Evolutionary conservation across 2,888 invertebrate genomes (phyloP).

Genomic region (Nemotelus nigrinus): DNA sequence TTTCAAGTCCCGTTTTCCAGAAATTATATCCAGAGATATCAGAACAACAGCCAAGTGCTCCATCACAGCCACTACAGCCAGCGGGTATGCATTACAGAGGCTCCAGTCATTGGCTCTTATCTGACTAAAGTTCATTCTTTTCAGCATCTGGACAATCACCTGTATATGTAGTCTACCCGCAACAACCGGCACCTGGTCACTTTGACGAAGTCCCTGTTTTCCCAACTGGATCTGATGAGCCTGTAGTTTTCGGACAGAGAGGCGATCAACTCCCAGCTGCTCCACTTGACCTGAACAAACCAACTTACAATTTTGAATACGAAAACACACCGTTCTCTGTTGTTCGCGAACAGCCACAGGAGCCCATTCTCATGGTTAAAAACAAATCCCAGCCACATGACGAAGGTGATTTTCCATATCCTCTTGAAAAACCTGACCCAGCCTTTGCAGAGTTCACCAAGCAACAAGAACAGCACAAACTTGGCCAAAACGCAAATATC

Average conservation of each 20-base stretch:
- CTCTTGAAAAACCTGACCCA: constrained; percentile 70
- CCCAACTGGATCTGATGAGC: constrained; percentile 61
- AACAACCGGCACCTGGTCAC: constrained; percentile 67
- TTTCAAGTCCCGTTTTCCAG: neutral
- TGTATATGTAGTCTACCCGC: constrained; percentile 71
- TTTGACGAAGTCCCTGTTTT: constrained; percentile 62
- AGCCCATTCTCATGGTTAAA: constrained; percentile 64
- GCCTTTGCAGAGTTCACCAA: constrained; percentile 59
- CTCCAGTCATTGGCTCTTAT: too few relatives aligned
- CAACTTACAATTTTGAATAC: constrained; percentile 57
- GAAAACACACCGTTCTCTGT: constrained; percentile 65
- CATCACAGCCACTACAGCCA: constrained; percentile 12
- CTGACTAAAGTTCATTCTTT: neutral
- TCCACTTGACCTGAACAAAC: constrained; percentile 60
- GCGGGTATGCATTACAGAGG: constrained; percentile 10
- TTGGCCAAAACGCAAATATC: constrained; percentile 60
- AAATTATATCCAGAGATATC: constrained; percentile 47
- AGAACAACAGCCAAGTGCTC: constrained; percentile 36
- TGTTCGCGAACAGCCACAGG: constrained; percentile 64
- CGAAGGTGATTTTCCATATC: constrained; percentile 73
- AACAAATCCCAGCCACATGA: constrained; percentile 59
- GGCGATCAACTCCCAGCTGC: constrained; percentile 67
- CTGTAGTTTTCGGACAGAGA: constrained; percentile 68
- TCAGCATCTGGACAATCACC: constrained; percentile 56
- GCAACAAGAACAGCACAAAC: constrained; percentile 61